Evolutionary conservation across 2,113 vertebrate species (phyloP), one percentile per base, ranked within the genome.

Genomic region (Nerophis lumbriciformis): DNA sequence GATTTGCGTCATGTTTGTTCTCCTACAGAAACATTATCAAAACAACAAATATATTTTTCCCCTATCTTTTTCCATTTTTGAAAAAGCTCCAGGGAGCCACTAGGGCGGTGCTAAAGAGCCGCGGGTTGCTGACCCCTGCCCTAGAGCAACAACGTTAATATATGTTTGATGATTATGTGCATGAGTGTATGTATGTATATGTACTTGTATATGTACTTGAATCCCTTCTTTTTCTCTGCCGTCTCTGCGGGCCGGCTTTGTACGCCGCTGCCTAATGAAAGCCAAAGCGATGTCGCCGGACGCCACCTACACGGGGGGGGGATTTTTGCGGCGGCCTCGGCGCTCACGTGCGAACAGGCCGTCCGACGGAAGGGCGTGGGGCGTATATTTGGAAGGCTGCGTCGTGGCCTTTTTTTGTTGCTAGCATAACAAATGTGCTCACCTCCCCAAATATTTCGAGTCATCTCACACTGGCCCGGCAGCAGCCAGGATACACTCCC

Each of bases 241-340:
- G 19, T 84, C 73, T 76, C 79, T 68, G 72, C 74, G 78, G 80
- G 81, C 82, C 66, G 68, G 73, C 81, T n/a, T 6, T n/a, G 15
- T 86, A 19, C 84, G 75, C 83, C 82, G 77, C 84, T 85, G 78
- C 80, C 75, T 85, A 87, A 90, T 83, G 77, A 90, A 88, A 88
- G 87, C 80, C 13, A 85, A 88, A 83, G 79, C 76, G 83, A 83
- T 84, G 83, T 80, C 81, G 76, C 80, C 84, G 73, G 83, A 78
- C 85, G 85, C 82, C 85, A 89, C 81, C 81, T 88, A 88, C 84
- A 87, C 80, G 81, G 83, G 81, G 68, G 68, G 84, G 79, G 84
- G 86, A 88, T 90, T 86, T 87, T 86, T 87, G 69, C 81, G 77
- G 82, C 86, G 77, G 74, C 63, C 10, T 45, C 6, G 10, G 42